Conservation (phyloP, 2,797 vertebrate genomes). For the Lerista edwardsae region DNA sequence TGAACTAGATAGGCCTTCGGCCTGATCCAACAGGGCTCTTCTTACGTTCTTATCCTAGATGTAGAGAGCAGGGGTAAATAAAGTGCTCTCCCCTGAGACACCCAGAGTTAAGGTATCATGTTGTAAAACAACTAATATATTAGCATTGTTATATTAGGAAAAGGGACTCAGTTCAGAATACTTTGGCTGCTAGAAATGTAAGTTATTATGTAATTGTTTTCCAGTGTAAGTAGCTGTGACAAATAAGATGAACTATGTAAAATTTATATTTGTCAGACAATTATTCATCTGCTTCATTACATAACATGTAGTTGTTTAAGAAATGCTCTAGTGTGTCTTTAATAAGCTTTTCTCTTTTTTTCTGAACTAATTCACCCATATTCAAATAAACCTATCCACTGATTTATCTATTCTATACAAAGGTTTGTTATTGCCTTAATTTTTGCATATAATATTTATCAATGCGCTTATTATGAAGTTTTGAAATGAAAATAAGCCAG, state of each 20-base stretch:
- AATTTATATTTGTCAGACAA: neutral
- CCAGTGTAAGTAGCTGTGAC: neutral
- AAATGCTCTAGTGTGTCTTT: constrained; percentile 10
- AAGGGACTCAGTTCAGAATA: constrained; percentile 14
- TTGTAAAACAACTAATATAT: too few species aligned
- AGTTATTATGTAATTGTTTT: neutral
- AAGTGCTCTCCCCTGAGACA: too few species aligned
- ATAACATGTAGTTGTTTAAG: constrained; percentile 25
- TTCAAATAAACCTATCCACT: neutral
- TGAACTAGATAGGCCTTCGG: too few species aligned
- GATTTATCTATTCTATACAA: constrained; percentile 8
- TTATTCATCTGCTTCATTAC: constrained; percentile 12
- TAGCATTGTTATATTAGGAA: neutral
- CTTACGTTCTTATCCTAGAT: too few species aligned
- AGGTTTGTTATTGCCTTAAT: neutral
- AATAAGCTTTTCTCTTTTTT: neutral
- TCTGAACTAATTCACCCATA: constrained; percentile 3
- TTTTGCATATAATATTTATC: neutral
- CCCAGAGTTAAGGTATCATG: too few species aligned
- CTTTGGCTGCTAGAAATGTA: constrained; percentile 11
- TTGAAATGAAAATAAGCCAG: neutral
- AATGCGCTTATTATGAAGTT: constrained; percentile 7
- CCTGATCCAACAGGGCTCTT: too few species aligned
- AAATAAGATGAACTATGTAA: neutral
- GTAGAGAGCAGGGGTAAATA: too few species aligned